A percentile compares a stretch with the other conserved stretches of the same genome.
Conservation (phyloP, 1,140 invertebrate genomes). For the Eubasilissa regina region DNA sequence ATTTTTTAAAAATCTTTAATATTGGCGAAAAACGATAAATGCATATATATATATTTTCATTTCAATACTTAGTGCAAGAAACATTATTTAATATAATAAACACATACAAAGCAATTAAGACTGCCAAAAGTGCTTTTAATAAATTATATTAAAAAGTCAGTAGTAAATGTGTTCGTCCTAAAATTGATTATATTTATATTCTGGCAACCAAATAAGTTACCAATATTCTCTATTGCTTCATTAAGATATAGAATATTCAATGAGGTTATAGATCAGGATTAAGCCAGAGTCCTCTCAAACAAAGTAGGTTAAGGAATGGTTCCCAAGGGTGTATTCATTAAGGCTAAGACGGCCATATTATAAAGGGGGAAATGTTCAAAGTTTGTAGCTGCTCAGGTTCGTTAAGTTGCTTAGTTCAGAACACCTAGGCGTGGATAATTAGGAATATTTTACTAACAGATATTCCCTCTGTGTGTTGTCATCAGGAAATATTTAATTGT, state of each 20-base stretch:
- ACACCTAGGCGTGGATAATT: slow-evolving; percentile 52
- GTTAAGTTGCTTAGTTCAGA: slow-evolving; percentile 50
- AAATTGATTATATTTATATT: neutral
- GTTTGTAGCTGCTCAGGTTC: slow-evolving; percentile 40
- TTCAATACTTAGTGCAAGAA: too few species aligned
- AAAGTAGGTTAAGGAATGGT: slow-evolving; percentile 56
- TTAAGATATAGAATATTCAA: slow-evolving; percentile 49
- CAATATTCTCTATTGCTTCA: slow-evolving; percentile 12
- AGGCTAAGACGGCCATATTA: slow-evolving; percentile 57
- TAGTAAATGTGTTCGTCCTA: too few species aligned
- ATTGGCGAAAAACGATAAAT: too few species aligned
- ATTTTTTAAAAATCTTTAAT: too few species aligned
- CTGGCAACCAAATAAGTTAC: neutral
- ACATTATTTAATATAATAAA: too few species aligned
- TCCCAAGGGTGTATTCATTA: slow-evolving; percentile 58
- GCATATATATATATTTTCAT: too few species aligned
- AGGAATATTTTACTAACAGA: slow-evolving; percentile 58
- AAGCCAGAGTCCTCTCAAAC: slow-evolving; percentile 48
- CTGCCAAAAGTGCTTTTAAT: too few species aligned
- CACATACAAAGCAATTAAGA: too few species aligned
- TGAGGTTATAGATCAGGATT: slow-evolving; percentile 55
- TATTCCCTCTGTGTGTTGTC: neutral
- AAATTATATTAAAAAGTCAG: too few species aligned
- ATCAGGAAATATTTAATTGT: too few species aligned
- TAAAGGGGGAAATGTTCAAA: slow-evolving; percentile 54